These are phyloP conservation scores for Bolinopsis microptera DNA, from an alignment of 37 sponge, comb jelly and placozoan species.

Conservation along the genomic window DNA sequence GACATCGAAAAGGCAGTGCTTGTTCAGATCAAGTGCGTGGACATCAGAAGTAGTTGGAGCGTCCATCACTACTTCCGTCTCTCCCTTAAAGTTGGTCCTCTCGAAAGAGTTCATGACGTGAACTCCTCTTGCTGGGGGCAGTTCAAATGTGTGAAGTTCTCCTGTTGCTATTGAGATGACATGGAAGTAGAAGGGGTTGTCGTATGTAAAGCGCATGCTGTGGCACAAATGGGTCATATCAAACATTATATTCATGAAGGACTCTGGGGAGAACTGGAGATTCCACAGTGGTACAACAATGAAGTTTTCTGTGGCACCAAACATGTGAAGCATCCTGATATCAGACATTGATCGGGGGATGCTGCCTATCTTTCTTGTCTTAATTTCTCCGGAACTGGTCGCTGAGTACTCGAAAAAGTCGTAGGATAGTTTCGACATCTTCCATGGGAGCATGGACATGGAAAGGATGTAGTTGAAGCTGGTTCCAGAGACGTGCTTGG, in stretches of 20 bases:
- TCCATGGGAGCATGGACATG: neutral
- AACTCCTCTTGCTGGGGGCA: neutral
- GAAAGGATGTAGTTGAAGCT: slow-evolving; percentile 17
- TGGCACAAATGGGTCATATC: slow-evolving; percentile 19
- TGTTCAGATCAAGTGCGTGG: neutral
- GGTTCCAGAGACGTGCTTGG: neutral
- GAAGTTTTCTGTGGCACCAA: slow-evolving; percentile 56
- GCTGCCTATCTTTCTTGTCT: neutral
- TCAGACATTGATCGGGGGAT: neutral
- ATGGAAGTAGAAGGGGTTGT: slow-evolving; percentile 1
- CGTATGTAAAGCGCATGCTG: neutral
- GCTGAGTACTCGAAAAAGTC: slow-evolving; percentile 7
- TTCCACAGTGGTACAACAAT: slow-evolving; percentile 17
- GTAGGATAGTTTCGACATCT: neutral
- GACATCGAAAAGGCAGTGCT: slow-evolving; percentile 15
- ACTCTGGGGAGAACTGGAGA: neutral
- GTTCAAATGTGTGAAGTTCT: neutral
- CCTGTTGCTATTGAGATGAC: slow-evolving; percentile 11
- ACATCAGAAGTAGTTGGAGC: neutral
- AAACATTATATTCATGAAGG: neutral
- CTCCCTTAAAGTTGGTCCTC: slow-evolving; percentile 5
- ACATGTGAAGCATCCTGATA: neutral
- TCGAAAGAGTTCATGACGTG: slow-evolving; percentile 65
- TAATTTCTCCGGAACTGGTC: neutral
- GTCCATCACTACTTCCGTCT: slow-evolving; percentile 50